Evolutionary conservation across 2,113 vertebrate genomes (phyloP), one percentile per base, ranked within the genome.

Genomic region (Prunella himalayana): DNA sequence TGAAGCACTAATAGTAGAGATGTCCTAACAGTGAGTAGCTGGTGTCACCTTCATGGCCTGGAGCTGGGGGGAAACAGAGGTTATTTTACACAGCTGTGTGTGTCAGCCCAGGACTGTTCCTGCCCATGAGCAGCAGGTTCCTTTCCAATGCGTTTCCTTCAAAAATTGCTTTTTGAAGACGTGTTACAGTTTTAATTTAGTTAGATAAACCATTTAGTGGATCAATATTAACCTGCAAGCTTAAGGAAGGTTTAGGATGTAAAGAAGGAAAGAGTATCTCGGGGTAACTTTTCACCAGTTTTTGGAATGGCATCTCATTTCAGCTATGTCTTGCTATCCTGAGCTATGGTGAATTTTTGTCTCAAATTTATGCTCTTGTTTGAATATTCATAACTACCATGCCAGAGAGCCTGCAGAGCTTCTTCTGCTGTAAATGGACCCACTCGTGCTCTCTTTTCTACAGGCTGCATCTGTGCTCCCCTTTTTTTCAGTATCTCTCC

Each of bases 151-250:
- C 20, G 2, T 82, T 93, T 60, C 60, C 49, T 49, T 82, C 13
- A 70, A 89, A 89, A 82, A 18, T 9, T 68, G 12, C 53, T 39
- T 12, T 84, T 83, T 59, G 61, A 84, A 84, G 39, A 27, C 11
- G 51, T 73, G 33, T 85, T 91, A 44, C n/a, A 17, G 31, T 87
- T 91, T 56, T 91, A 19, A 49, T 94, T 75, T 71, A 44, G 53
- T 44, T 35, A 63, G 31, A 60, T 37, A 54, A 91, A 45, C 60
- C 24, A 20, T 79, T 76, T 63, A 76, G 57, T 0, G 5, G 44
- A 39, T 87, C 30, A 61, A n/a, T 71, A 71, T 50, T 59, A 72
- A 60, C 21, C 30, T 51, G 57, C 53, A 85, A 59, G 50, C 9
- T 41, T 76, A 85, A 69, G 42, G 53, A 30, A 57, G 64, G 23